A percentile compares a stretch with the other conserved stretches of the same genome.
Evolutionary conservation across 2,888 invertebrate species (phyloP).

Genomic region (Philaethria dido): DNA sequence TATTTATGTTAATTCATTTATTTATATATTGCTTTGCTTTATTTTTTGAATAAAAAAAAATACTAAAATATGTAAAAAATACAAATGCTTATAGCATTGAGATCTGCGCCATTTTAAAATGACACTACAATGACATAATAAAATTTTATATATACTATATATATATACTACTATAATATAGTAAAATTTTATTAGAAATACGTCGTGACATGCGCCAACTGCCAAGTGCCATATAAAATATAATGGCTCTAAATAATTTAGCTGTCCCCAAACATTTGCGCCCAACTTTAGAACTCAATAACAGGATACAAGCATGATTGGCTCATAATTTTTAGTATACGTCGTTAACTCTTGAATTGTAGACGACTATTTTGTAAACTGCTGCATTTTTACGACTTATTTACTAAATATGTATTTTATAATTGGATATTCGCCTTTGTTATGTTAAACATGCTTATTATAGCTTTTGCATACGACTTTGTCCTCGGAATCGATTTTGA

Average conservation of each 20-base stretch:
- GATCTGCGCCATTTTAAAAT: not conserved
- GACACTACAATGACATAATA: not conserved
- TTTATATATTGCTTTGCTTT: not conserved
- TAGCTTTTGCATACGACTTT: not conserved
- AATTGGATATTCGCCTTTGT: constrained; percentile 48
- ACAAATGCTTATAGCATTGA: not conserved
- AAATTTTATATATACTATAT: not conserved
- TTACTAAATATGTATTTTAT: constrained; percentile 68
- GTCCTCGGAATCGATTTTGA: too few species aligned
- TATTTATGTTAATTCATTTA: not conserved
- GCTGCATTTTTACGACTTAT: constrained; percentile 54
- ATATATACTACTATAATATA: constrained; percentile 3
- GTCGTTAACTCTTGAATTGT: constrained; percentile 57
- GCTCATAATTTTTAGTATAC: constrained; percentile 41
- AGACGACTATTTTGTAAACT: constrained; percentile 59
- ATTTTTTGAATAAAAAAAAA: not conserved
- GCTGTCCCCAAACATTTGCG: constrained; percentile 15
- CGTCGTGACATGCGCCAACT: constrained; percentile 16
- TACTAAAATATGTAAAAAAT: not conserved
- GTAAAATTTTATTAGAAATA: constrained; percentile 18
- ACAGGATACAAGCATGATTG: constrained; percentile 40
- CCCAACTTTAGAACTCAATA: constrained; percentile 35
- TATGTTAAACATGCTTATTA: constrained; percentile 5
- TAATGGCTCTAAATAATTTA: constrained; percentile 15
- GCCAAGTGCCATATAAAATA: constrained; percentile 11